Evolutionary conservation across 2,888 invertebrate genomes (phyloP), one percentile per base, ranked within the genome.

Genomic region (Agrypnus murinus): DNA sequence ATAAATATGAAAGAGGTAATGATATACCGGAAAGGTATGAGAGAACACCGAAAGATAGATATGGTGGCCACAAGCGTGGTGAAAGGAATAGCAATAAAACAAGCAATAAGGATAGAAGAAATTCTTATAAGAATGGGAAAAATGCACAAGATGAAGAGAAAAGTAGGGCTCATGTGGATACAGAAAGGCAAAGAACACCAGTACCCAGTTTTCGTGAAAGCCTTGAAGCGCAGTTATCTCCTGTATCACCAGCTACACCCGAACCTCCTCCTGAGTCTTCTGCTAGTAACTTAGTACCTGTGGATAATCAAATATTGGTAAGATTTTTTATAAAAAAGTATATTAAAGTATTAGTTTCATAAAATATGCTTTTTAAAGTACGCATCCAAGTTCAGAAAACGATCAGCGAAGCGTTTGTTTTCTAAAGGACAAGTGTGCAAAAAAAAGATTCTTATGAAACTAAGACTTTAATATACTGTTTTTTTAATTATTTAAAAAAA

Each of bases 171-270:
- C 58, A 65, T 14, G 15, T 14, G 10, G 45, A 48, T 45, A 36
- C 38, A 34, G 36, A 67, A 9, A 4, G 50, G 5, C 40, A 53
- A 59, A 77, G 57, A 66, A 77, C 69, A 12, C 73, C 72, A 10
- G 73, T 65, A n/a, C 50, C 55, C 10, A 72, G 65, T 31, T 76
- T 79, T 43, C 73, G 74, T 15, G 72, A 77, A 9, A 78, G 77
- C 67, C 72, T 79, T 32, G 80, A 82, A 70, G 74, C 76, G 15
- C 79, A 77, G 53, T 67, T 81, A 48, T 79, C 81, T 0, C 80
- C 81, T n/a, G 78, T 80, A 12, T 78, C 81, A 9, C 81, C 82
- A 0, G 72, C 76, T 32, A 75, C 76, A 9, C 74, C 77, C 0
- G 74, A 76, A 45, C 75, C 76, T 46, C 71, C 72, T 43, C 31